A percentile compares a stretch with the other conserved stretches of the same genome.
Evolutionary conservation across 2,888 invertebrate species (phyloP).

Genomic region (Adineta ricciae): DNA sequence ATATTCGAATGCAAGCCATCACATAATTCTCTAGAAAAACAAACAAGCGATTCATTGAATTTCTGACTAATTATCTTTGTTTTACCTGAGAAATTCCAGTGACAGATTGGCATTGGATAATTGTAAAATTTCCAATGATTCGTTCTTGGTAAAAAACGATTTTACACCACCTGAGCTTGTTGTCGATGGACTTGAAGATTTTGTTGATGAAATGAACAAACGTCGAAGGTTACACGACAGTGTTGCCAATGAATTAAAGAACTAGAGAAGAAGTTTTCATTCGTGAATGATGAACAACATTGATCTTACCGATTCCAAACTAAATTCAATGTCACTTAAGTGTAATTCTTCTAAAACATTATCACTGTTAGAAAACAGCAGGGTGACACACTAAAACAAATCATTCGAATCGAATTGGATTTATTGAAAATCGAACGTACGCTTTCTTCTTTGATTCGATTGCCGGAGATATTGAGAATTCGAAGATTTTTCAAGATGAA

Average conservation of each 20-base stretch:
- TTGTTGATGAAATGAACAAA: background rate
- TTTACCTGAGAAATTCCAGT: background rate
- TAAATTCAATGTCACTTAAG: background rate
- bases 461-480: background rate
- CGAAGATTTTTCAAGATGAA: background rate
- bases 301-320: background rate
- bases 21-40: background rate
- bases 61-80: no score
- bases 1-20: background rate
- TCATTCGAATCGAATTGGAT: background rate
- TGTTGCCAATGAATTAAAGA: background rate
- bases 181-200: background rate
- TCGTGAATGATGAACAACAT: background rate
- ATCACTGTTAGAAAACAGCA: background rate
- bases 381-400: background rate
- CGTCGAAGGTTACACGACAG: background rate
- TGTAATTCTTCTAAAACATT: constrained; percentile 11
- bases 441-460: background rate
- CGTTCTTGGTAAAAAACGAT: background rate
- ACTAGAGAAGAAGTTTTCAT: background rate
- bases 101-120: background rate
- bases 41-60: background rate
- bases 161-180: background rate
- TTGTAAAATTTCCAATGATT: background rate
- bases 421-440: background rate